Base-by-base conservation (phyloP, 2,888 invertebrate genomes). In the Cephus rjabovi region DNA sequence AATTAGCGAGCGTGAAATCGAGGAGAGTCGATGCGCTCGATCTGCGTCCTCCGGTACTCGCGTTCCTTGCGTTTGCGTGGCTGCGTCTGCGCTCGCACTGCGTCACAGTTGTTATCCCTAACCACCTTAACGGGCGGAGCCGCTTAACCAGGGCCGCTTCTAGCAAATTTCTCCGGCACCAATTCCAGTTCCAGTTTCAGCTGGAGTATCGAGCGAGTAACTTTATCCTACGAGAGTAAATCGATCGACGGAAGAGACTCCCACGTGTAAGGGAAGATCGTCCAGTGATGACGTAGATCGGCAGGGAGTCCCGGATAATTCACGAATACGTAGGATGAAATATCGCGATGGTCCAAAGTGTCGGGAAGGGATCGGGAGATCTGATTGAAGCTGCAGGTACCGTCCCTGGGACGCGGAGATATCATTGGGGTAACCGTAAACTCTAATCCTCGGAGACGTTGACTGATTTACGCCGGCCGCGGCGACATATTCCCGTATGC, bases 401-500 rank as follows among this genome's bases (percentile, higher is more conserved):
- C 74, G 35, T 31, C 74, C 74, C 74, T 74, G 74, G 33, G 34
- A 33, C 31, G 12, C 34, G n/a, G 35, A 74, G 33, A n/a, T 33
- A 34, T 34, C 76, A 56, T 76, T 73, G 76, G 77, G 76, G 79
- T 78, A 83, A 40, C 85, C 87, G 86, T 87, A 86, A 88, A 88
- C 84, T 85, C 85, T 88, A 88, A 89, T 89, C 88, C 87, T 79
- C 82, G 77, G 76, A 84, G 90, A 90, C 89, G 80, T 87, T 90
- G 90, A 90, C 88, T 90, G 90, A 90, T 90, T 90, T 90, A 90
- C 86, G 81, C 84, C 90, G 83, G 40, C 40, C 40, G 40, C 40
- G 40, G 86, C 85, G 88, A 88, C 89, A 89, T 83, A 84, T 87
- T 87, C 84, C 79, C 81, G 77, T 15, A 77, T 75, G 33, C 34